Percentiles rank a stretch among this genome's conserved stretches.
Evolutionary conservation across 2,888 invertebrate species (phyloP).

Genomic region (Agelastica alni): DNA sequence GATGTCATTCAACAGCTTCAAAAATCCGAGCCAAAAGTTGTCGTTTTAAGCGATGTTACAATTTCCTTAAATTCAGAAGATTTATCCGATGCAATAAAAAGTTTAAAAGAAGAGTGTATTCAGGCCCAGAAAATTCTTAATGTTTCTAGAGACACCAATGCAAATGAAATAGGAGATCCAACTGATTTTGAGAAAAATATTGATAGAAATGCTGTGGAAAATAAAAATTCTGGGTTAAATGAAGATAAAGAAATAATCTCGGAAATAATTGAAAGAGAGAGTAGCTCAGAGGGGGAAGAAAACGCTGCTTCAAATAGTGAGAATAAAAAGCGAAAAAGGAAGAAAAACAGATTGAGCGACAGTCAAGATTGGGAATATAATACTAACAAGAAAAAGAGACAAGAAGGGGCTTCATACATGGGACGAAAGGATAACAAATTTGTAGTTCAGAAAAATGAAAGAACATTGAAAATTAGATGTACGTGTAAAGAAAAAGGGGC

Average conservation of each 20-base stretch:
- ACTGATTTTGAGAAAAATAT: conserved; percentile 12
- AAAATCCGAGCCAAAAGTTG: neutral
- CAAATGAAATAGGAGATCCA: conserved; percentile 22
- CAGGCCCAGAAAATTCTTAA: conserved; percentile 11
- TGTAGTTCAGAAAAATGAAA: no score
- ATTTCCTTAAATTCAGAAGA: conserved; percentile 10
- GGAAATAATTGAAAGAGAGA: no score
- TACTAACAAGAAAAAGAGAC: no score
- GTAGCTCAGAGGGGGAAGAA: no score
- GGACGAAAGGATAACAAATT: no score
- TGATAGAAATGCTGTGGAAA: conserved; percentile 14
- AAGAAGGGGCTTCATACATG: no score
- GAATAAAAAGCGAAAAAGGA: conserved; percentile 23
- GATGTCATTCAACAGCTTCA: neutral
- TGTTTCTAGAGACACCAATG: conserved; percentile 16
- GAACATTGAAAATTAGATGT: no score
- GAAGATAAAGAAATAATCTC: no score
- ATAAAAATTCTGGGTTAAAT: conserved; percentile 13
- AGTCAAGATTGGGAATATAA: no score
- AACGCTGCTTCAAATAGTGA: no score
- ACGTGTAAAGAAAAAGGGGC: no score
- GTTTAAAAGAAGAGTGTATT: conserved; percentile 21
- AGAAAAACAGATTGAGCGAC: conserved; percentile 21
- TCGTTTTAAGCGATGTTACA: neutral
- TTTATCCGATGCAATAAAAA: conserved; percentile 16